phyloP scores from a whole-genome alignment of 2,113 vertebrate genomes.

The Pontoporia blainvillei region DNA sequence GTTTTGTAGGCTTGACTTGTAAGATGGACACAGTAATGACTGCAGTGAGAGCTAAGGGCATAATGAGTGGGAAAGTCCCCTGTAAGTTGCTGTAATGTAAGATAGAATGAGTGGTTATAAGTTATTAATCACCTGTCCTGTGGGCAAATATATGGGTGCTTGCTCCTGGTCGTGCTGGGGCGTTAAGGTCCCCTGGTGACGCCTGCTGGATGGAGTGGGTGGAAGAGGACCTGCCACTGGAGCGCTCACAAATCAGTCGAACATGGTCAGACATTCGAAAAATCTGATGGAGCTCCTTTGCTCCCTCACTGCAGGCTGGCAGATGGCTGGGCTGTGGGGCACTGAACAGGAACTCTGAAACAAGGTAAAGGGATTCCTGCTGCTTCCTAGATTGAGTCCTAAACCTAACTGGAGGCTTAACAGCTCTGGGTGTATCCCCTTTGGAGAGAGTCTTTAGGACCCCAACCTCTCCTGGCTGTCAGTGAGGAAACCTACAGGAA shows the following conservation, averaged over 20 bases:
- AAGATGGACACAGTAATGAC: not conserved
- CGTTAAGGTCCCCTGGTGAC: not conserved
- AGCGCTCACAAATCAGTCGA: not conserved
- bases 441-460: not conserved
- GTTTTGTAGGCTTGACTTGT: not conserved
- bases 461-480: not conserved
- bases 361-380: not conserved
- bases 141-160: not conserved
- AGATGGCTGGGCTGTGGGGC: not conserved
- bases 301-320: not conserved
- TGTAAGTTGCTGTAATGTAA: not conserved
- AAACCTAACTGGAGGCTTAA: not conserved
- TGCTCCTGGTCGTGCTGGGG: not conserved
- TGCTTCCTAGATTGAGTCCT: not conserved
- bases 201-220: not conserved
- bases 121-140: not conserved
- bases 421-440: not conserved
- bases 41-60: not conserved
- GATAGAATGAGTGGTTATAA: not conserved
- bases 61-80: not conserved
- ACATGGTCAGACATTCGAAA: not conserved
- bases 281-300: not conserved
- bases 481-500: not conserved
- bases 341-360: not conserved
- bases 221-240: not conserved